Base-by-base conservation (phyloP, 1,140 invertebrate genomes). In the Anadara kagoshimensis region DNA sequence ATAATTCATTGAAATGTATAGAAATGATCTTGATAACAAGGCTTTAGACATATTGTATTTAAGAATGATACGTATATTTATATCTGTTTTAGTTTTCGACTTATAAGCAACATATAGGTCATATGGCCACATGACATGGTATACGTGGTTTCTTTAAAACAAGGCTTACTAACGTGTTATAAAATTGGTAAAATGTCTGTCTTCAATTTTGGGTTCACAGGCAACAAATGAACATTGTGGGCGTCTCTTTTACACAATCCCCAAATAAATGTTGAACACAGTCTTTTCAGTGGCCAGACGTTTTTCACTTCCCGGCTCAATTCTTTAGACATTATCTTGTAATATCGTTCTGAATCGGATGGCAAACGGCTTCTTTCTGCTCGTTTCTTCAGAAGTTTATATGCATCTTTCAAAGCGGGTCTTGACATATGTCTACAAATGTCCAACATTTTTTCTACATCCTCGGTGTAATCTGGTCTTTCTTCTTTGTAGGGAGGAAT, bases 371-470 rank as follows among this genome's bases (percentile, higher is more conserved):
- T n/a, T 59, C 61, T 64, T 24, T 41, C 44, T 57, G 76, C 76
- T 59, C 76, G 76, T 18, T 78, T 76, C 26, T 70, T 80, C n/a
- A 81, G 71, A 8, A 79, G 67, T 7, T 69, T 47, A 20, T 74
- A 43, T 20, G 79, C 73, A 20, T 82, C 78, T n/a, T 67, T 67
- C 3, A 85, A 51, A 51, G 75, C 65, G 12, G 49, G 24, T 12
- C 72, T 49, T 11, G 69, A 71, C 81, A 85, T 83, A 61, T 76
- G 77, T 22, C 65, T 44, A 45, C 73, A 81, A 24, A 82, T 69
- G 8, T 67, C 57, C 1, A 77, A 29, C 70, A 82, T 75, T 5
- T 45, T 74, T 29, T 53, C 58, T 1, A 66, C 63, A 22, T 78
- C 68, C 22, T 71, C 68, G 22, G 58, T 78, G 53, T 61, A 54